These are phyloP conservation scores for Amphipoea lucens DNA, from an alignment of 2,888 invertebrate genomes.

Conservation along the genomic window DNA sequence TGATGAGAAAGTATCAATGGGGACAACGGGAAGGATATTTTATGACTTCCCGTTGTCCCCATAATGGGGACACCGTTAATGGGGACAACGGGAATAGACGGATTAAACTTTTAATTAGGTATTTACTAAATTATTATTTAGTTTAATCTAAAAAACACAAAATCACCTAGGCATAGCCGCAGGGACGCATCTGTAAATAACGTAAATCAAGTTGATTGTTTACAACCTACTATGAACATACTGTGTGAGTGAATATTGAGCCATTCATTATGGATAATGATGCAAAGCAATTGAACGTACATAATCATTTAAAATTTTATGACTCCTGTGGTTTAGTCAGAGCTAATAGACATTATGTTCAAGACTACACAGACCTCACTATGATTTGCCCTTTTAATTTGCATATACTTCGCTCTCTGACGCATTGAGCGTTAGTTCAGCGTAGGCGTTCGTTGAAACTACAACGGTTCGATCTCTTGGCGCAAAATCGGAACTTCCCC, in stretches of 20 bases:
- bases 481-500: too few relatives aligned
- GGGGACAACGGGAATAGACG: too few relatives aligned
- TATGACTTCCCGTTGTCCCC: too few relatives aligned
- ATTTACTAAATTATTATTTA: too few relatives aligned
- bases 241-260: background rate
- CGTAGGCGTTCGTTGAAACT: slow-evolving; percentile 18
- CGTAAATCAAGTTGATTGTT: slow-evolving; percentile 2
- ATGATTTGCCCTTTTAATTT: background rate
- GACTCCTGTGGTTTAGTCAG: slow-evolving; percentile 8
- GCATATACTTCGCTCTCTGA: slow-evolving; percentile 5
- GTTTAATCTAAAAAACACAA: too few relatives aligned
- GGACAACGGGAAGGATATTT: too few relatives aligned
- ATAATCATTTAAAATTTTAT: slow-evolving; percentile 21
- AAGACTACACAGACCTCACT: background rate
- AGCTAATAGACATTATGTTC: slow-evolving; percentile 3
- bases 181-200: background rate
- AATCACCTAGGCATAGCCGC: background rate
- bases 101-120: background rate
- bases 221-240: too few relatives aligned
- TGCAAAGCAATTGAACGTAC: slow-evolving; percentile 14
- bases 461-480: background rate
- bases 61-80: too few relatives aligned
- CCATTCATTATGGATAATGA: background rate
- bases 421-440: background rate
- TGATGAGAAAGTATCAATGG: too few relatives aligned